A percentile compares a stretch with the other conserved stretches of the same genome.
These are phyloP conservation scores for Leptinotarsa tumamoca DNA, from an alignment of 2,888 invertebrate genomes.

Conservation along the genomic window DNA sequence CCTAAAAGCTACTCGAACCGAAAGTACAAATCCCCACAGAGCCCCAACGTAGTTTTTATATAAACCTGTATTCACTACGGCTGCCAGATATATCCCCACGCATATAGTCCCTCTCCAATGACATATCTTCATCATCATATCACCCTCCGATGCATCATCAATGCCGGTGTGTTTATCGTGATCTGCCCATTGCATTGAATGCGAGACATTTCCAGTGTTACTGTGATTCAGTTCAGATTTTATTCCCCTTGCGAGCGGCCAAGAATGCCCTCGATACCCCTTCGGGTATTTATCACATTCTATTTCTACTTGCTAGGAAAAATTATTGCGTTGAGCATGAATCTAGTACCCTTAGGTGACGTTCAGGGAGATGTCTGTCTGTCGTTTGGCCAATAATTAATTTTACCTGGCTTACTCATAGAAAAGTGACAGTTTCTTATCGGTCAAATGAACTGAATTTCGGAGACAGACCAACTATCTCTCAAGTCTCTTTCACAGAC, in stretches of 20 bases:
- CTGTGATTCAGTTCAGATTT: constrained; percentile 57
- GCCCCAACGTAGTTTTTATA: constrained; percentile 55
- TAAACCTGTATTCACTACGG: constrained; percentile 51
- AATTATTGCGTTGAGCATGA: too few species aligned
- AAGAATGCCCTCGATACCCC: constrained; percentile 34
- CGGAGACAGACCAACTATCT: too few species aligned
- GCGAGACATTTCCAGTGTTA: constrained; percentile 58
- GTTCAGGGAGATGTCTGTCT: too few species aligned
- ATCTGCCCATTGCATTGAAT: constrained; percentile 49
- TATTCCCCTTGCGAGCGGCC: constrained; percentile 34
- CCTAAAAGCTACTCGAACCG: constrained; percentile 55
- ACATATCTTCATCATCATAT: constrained; percentile 58
- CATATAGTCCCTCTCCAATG: constrained; percentile 39
- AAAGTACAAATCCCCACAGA: constrained; percentile 60
- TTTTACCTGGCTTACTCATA: too few species aligned
- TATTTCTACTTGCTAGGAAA: constrained; percentile 5
- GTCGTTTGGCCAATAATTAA: too few species aligned
- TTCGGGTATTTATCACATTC: constrained; percentile 46
- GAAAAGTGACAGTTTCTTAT: too few species aligned
- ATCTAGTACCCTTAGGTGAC: too few species aligned
- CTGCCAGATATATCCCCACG: constrained; percentile 29
- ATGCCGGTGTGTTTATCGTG: constrained; percentile 45
- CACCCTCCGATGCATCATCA: constrained; percentile 43
- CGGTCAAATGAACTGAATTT: too few species aligned
- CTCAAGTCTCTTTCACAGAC: too few species aligned